Conservation (phyloP, 2,113 vertebrate species). For the Notarius quadriscutis region DNA sequence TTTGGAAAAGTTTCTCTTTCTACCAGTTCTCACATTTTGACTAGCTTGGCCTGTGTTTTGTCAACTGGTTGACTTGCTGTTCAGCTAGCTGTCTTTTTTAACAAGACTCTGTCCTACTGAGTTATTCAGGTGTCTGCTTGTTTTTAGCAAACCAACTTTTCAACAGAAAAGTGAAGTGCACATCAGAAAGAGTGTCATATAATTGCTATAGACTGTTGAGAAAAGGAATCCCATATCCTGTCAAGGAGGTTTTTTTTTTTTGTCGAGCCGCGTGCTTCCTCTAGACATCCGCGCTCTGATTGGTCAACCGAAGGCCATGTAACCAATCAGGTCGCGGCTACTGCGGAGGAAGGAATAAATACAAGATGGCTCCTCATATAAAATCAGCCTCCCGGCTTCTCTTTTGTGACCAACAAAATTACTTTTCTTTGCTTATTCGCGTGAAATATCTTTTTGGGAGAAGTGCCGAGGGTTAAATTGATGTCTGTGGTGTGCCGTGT, state of each 20-base stretch:
- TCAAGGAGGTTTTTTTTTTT: constrained; percentile 9
- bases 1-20: neutral
- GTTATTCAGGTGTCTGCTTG: neutral
- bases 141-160: neutral
- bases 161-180: neutral
- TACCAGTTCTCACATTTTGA: neutral
- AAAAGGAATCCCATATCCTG: constrained; percentile 29
- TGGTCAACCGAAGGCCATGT: constrained; percentile 68
- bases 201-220: neutral
- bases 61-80: neutral
- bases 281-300: constrained; percentile 67
- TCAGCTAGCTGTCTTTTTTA: neutral
- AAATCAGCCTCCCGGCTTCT: constrained; percentile 87
- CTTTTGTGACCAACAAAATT: constrained; percentile 79
- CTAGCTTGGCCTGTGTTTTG: neutral
- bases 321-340: constrained; percentile 86
- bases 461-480: constrained; percentile 68
- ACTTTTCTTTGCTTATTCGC: constrained; percentile 74
- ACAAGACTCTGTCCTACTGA: neutral
- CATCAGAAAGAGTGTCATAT: neutral
- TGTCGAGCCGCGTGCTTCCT: constrained; percentile 47
- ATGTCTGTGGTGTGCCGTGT: constrained; percentile 49
- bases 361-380: constrained; percentile 99
- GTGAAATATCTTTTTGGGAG: constrained; percentile 69
- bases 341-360: constrained; percentile 95